Evolutionary conservation across 1,140 invertebrate species (phyloP).

Genomic region (Lutraria rhynchaena): DNA sequence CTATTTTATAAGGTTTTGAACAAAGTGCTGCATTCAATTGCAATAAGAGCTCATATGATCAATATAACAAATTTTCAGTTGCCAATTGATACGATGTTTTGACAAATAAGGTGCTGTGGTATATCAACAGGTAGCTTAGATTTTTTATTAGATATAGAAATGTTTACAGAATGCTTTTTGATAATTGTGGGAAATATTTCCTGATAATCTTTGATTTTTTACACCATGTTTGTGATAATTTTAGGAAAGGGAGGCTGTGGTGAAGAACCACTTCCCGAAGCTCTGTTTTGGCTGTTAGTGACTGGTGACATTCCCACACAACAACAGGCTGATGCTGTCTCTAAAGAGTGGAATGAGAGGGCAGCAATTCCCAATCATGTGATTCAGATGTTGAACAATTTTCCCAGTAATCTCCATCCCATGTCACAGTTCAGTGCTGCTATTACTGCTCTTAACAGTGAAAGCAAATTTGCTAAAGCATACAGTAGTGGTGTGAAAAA

Average conservation of each 20-base stretch:
- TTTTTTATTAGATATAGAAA: too few species aligned
- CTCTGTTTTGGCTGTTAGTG: slow-evolving; percentile 96
- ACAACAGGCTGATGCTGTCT: slow-evolving; percentile 88
- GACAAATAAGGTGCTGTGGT: too few species aligned
- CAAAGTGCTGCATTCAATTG: too few species aligned
- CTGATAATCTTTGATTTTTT: too few species aligned
- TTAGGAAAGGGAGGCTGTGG: slow-evolving; percentile 49
- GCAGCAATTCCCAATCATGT: slow-evolving; percentile 96
- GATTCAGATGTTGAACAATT: slow-evolving; percentile 96
- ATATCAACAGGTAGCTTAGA: too few species aligned
- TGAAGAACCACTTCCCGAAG: slow-evolving; percentile 95
- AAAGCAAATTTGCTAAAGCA: slow-evolving; percentile 96
- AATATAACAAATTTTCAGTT: too few species aligned
- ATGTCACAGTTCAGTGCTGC: slow-evolving; percentile 98
- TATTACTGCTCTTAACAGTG: slow-evolving; percentile 95
- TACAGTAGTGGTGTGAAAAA: slow-evolving; percentile 94
- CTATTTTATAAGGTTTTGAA: too few species aligned
- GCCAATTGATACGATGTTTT: too few species aligned
- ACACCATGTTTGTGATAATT: too few species aligned
- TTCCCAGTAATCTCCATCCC: slow-evolving; percentile 96
- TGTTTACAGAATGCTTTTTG: too few species aligned
- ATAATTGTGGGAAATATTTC: too few species aligned
- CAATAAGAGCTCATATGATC: too few species aligned
- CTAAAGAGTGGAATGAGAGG: slow-evolving; percentile 95
- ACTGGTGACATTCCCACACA: slow-evolving; percentile 95